Percentiles rank a stretch among this genome's conserved stretches.
Conservation (phyloP, 1,140 invertebrate species). For the Danaus plexippus region DNA sequence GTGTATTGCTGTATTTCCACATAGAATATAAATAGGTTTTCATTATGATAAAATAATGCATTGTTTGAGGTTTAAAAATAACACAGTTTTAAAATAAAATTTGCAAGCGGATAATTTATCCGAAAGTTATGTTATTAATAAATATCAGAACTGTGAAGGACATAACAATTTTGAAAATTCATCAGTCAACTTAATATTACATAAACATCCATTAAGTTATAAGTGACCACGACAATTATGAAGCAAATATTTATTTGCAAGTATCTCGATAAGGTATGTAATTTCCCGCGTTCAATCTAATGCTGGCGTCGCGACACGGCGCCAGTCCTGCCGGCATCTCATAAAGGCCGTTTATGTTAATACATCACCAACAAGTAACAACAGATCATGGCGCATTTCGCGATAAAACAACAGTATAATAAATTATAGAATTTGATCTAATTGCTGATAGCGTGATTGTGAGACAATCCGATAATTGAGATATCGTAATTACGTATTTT, state of each 20-base stretch:
- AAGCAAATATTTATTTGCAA: conserved; percentile 53
- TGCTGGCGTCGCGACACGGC: conserved; percentile 56
- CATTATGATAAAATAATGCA: too few relatives aligned
- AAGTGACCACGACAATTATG: conserved; percentile 50
- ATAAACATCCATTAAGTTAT: conserved; percentile 10
- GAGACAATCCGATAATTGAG: background rate
- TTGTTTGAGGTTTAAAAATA: too few relatives aligned
- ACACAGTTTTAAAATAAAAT: too few relatives aligned
- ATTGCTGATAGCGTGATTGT: conserved; percentile 23
- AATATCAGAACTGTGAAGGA: too few relatives aligned
- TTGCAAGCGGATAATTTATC: too few relatives aligned
- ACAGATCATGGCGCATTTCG: conserved; percentile 40
- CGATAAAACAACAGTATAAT: conserved; percentile 49
- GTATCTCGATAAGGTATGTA: conserved; percentile 57
- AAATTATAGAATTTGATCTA: conserved; percentile 61
- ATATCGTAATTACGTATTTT: conserved; percentile 12
- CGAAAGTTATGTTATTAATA: too few relatives aligned
- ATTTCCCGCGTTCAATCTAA: conserved; percentile 60
- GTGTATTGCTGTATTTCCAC: too few relatives aligned
- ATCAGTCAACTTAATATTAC: conserved; percentile 7
- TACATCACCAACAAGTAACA: conserved; percentile 42
- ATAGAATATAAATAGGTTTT: too few relatives aligned
- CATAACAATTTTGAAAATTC: conserved; percentile 7
- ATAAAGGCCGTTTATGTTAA: conserved; percentile 61
- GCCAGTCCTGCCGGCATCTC: conserved; percentile 50